phyloP scores from a whole-genome alignment of 2,113 vertebrate species.

The Syrmaticus mikado region DNA sequence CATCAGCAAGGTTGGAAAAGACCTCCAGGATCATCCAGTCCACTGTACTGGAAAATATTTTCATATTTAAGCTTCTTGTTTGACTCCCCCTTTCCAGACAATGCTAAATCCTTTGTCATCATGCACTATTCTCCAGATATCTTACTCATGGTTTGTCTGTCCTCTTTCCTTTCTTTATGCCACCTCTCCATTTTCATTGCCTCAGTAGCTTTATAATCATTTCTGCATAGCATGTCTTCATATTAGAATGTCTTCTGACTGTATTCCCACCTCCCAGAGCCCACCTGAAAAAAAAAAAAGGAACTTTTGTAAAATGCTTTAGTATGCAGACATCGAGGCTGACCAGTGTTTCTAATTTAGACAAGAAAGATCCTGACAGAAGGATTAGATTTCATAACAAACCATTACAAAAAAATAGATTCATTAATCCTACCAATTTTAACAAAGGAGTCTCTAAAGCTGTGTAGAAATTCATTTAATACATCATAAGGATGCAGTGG shows the following conservation, averaged over 20 bases:
- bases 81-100: not conserved
- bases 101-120: not conserved
- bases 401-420: not conserved
- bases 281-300: not conserved
- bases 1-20: too few relatives aligned
- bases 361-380: fast-evolving
- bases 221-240: not conserved
- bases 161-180: not conserved
- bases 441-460: not conserved
- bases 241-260: fast-evolving
- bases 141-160: not conserved
- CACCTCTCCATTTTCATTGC: not conserved
- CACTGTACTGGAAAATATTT: not conserved
- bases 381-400: not conserved
- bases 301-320: not conserved
- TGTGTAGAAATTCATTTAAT: not conserved
- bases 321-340: fast-evolving
- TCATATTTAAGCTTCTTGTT: not conserved
- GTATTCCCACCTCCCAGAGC: not conserved
- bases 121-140: not conserved
- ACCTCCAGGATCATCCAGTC: too few relatives aligned
- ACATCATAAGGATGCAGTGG: not conserved
- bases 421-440: not conserved
- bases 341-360: not conserved
- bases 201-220: not conserved